These are phyloP conservation scores for Megaceryle maxima DNA, from an alignment of 2,113 vertebrate species.

Conservation along the genomic window DNA sequence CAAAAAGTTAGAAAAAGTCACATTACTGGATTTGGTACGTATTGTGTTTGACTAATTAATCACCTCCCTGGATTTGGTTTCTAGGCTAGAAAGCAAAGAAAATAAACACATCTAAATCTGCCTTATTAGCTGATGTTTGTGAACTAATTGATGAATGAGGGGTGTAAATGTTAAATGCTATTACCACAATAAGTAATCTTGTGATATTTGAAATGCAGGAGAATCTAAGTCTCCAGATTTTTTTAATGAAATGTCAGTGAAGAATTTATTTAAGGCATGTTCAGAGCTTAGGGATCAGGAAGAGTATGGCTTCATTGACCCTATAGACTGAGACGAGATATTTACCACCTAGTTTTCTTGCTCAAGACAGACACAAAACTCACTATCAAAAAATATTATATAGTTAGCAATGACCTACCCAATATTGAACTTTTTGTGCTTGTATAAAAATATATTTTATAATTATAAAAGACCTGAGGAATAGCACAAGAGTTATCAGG, in stretches of 20 bases:
- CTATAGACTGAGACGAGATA: neutral
- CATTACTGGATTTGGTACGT: rapidly evolving
- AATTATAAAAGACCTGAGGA: too few relatives aligned
- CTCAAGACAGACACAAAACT: neutral
- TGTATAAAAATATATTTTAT: too few relatives aligned
- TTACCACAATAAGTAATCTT: neutral
- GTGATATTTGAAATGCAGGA: neutral
- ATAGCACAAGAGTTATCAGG: neutral
- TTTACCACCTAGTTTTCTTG: neutral
- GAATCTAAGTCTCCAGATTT: neutral
- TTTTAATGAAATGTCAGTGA: neutral
- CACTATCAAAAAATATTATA: neutral
- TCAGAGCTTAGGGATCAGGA: neutral
- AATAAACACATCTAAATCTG: neutral
- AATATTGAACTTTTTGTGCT: too few relatives aligned
- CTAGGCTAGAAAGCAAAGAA: slow-evolving; percentile 1
- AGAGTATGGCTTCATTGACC: neutral
- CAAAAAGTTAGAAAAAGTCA: neutral
- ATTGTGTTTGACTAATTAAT: neutral
- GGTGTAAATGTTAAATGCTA: neutral
- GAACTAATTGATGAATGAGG: neutral
- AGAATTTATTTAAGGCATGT: neutral
- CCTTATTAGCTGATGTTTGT: neutral
- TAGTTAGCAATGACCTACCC: too few relatives aligned
- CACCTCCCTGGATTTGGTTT: slow-evolving; percentile 3